Evolutionary conservation across 2,888 invertebrate genomes (phyloP), one percentile per base, ranked within the genome.

Genomic region (Odontothrips loti): DNA sequence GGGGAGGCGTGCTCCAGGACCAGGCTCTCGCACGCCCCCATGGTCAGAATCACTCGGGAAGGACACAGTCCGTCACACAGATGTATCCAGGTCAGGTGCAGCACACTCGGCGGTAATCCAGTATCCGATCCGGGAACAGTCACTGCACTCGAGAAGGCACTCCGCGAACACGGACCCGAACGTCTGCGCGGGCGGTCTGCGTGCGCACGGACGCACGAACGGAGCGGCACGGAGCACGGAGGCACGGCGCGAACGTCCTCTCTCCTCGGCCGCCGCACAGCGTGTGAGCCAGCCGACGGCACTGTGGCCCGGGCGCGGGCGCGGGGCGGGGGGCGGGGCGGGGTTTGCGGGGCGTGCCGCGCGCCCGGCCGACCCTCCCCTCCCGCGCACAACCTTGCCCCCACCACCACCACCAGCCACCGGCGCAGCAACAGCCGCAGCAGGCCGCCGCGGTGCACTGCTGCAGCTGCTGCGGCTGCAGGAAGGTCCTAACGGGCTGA

Each of bases 191-290:
- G 8, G n/a, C 2, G 51, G 17, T 17, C 15, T 51, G 51, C 51
- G 51, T 17, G 51, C 51, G 51, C 17, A 51, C 51, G 58, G 17
- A 17, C 20, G 58, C 0, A 58, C 51, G 51, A 3, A 51, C 68
- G 68, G 27, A 23, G 68, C 23, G 68, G 68, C 68, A 8, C 68
- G 68, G 23, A 27, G 27, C 23, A 10, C 8, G 23, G 68, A 12
- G 68, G 27, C 68, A 17, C 79, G 17, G 9, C 4, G 20, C 81
- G 34, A 6, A 6, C 3, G 51, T 81, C 82, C 81, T 79, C 82
- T 82, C 82, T 80, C 82, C 82, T 58, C 81, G 82, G 81, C 79
- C 79, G 82, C 75, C 20, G 12, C 11, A 43, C 80, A 48, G 80
- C 80, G 80, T 81, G 78, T 82, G 82, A 43, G 79, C 68, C n/a